A percentile compares a stretch with the other conserved stretches of the same genome.
phyloP scores from a whole-genome alignment of 2,113 vertebrate genomes.

The Cheirogaleus medius region DNA sequence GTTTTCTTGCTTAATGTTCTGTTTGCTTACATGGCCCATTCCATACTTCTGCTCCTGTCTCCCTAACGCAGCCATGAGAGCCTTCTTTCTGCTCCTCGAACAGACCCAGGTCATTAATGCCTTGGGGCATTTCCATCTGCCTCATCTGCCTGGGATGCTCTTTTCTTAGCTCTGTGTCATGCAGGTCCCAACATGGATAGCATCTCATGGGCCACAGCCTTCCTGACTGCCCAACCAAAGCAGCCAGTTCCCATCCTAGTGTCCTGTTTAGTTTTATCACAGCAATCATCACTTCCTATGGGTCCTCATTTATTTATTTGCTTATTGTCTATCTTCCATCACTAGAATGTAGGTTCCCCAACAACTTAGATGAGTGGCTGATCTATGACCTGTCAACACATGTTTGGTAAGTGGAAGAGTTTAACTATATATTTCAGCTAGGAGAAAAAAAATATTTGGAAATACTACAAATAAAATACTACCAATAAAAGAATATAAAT shows the following conservation, averaged over 20 bases:
- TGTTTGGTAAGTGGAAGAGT: not conserved
- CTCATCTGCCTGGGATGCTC: not conserved
- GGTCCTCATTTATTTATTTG: not conserved
- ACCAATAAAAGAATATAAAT: not conserved
- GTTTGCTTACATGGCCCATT: too few relatives aligned
- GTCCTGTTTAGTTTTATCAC: not conserved
- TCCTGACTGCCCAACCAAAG: not conserved
- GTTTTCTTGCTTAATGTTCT: too few relatives aligned
- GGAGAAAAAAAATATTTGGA: constrained; percentile 3
- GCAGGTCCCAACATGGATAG: not conserved
- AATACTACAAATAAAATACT: not conserved
- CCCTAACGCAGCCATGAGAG: not conserved
- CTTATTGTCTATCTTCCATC: not conserved
- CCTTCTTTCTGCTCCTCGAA: not conserved
- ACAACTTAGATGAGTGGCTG: not conserved
- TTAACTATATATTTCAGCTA: not conserved
- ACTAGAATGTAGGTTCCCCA: not conserved
- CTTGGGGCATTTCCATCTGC: not conserved
- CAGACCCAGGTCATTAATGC: not conserved
- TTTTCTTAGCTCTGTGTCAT: not conserved
- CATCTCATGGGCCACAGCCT: not conserved
- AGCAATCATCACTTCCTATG: not conserved
- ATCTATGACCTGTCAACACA: not conserved
- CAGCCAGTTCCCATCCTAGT: not conserved
- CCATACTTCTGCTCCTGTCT: too few relatives aligned